Evolutionary conservation across 2,888 invertebrate genomes (phyloP).

Genomic region (Drosophila paranaensis): DNA sequence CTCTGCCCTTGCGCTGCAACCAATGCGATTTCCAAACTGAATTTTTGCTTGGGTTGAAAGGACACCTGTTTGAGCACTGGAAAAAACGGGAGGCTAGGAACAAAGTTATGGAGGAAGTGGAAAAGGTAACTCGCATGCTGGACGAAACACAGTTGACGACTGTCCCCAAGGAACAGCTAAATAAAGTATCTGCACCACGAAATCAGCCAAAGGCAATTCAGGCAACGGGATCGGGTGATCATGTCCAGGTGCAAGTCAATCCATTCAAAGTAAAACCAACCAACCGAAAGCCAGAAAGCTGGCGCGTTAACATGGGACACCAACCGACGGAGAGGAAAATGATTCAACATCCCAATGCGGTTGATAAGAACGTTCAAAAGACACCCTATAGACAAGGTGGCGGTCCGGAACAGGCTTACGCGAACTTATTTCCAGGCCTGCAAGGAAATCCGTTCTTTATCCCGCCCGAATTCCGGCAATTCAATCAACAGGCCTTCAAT

Average conservation of each 20-base stretch:
- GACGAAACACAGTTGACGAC: constrained; percentile 15
- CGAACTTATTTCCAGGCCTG: background rate
- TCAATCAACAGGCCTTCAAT: background rate
- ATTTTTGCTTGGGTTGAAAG: constrained; percentile 35
- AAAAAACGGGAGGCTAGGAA: constrained; percentile 18
- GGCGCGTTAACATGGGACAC: background rate
- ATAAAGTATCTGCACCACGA: background rate
- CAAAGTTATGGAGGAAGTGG: constrained; percentile 12
- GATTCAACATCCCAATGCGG: background rate
- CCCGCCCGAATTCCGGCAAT: background rate
- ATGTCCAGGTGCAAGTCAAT: background rate
- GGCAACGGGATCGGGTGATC: background rate
- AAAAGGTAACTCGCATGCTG: constrained; percentile 24
- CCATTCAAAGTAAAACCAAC: background rate
- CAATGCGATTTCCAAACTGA: constrained; percentile 49
- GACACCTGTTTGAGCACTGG: constrained; percentile 58
- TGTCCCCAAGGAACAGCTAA: background rate
- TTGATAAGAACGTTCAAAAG: background rate
- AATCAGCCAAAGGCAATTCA: background rate
- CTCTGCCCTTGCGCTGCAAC: constrained; percentile 38
- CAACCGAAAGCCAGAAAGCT: background rate
- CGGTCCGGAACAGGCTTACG: background rate
- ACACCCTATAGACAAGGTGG: background rate
- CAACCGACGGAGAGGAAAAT: background rate
- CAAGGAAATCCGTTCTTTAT: background rate